A percentile compares a stretch with the other conserved stretches of the same genome.
phyloP scores from a whole-genome alignment of 2,113 vertebrate genomes.

The Axis porcinus region DNA sequence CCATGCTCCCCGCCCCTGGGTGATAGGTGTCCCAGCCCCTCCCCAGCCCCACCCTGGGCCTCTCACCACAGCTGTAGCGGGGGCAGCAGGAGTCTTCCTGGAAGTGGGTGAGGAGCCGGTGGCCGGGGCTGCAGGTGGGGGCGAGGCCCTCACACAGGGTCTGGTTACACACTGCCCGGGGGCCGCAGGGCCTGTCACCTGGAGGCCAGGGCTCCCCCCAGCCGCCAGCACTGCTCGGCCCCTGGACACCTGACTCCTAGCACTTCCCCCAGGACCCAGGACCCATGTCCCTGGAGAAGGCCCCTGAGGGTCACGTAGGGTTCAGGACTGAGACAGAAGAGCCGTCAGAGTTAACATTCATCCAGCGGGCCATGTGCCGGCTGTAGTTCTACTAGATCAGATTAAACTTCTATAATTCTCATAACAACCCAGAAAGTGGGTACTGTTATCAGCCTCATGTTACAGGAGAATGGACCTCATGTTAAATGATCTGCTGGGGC shows the following conservation, averaged over 20 bases:
- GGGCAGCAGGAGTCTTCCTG: conserved; percentile 94
- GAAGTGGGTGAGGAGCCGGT: conserved; percentile 90
- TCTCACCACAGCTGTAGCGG: conserved; percentile 88
- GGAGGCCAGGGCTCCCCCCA: not conserved
- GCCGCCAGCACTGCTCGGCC: not conserved
- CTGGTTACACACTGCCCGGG: conserved; percentile 91
- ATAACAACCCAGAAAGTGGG: not conserved
- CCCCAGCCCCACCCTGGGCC: not conserved
- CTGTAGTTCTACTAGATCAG: not conserved
- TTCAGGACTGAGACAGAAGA: not conserved
- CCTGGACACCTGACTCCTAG: not conserved
- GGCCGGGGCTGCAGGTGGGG: conserved; percentile 86
- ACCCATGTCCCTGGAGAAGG: not conserved
- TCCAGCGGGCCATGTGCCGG: rapidly evolving
- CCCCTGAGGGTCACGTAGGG: not conserved
- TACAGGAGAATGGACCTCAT: not conserved
- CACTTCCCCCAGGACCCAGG: not conserved
- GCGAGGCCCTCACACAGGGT: conserved; percentile 87
- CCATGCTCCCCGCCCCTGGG: not conserved
- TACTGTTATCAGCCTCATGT: not conserved
- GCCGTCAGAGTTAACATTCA: not conserved
- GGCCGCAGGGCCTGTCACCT: conserved; percentile 27
- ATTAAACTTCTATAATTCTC: not conserved
- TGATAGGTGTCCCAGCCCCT: rapidly evolving
- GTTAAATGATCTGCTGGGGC: not conserved